Percentiles rank a stretch among this genome's conserved stretches.
These are phyloP conservation scores for Nematolebias whitei DNA, from an alignment of 2,113 vertebrate genomes.

Conservation along the genomic window DNA sequence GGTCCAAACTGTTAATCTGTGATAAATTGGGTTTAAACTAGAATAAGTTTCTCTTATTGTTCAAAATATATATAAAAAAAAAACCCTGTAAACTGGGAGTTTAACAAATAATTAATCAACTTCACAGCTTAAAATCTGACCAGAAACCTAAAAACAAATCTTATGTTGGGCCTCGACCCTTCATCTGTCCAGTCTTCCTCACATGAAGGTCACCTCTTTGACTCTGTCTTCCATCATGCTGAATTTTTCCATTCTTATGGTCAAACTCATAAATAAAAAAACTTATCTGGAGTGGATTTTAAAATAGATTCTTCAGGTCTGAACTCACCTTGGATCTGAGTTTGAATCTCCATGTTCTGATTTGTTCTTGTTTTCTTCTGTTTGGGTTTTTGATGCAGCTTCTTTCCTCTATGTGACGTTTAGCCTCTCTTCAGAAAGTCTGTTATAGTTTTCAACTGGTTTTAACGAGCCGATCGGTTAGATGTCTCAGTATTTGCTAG, in stretches of 20 bases:
- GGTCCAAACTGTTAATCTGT: no score
- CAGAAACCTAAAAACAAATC: no score
- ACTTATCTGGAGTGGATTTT: neutral
- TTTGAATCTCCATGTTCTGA: neutral
- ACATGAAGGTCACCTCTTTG: constrained; percentile 41
- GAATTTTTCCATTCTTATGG: neutral
- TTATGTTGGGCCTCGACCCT: no score
- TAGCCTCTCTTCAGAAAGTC: neutral
- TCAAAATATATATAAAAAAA: no score
- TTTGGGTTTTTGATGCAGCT: neutral
- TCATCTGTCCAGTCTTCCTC: neutral
- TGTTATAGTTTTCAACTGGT: neutral
- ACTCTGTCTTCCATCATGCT: neutral
- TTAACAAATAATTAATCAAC: no score
- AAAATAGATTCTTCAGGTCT: neutral
- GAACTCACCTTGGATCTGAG: constrained; percentile 40
- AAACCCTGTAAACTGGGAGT: no score
- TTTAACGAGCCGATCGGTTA: neutral
- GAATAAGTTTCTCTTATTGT: no score
- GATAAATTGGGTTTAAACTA: no score
- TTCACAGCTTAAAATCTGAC: no score
- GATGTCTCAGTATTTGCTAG: neutral
- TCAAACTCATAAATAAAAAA: neutral
- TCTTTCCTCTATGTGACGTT: neutral
- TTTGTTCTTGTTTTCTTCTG: neutral